phyloP scores from a whole-genome alignment of 2,797 vertebrate species.

The Protonibea diacanthus region DNA sequence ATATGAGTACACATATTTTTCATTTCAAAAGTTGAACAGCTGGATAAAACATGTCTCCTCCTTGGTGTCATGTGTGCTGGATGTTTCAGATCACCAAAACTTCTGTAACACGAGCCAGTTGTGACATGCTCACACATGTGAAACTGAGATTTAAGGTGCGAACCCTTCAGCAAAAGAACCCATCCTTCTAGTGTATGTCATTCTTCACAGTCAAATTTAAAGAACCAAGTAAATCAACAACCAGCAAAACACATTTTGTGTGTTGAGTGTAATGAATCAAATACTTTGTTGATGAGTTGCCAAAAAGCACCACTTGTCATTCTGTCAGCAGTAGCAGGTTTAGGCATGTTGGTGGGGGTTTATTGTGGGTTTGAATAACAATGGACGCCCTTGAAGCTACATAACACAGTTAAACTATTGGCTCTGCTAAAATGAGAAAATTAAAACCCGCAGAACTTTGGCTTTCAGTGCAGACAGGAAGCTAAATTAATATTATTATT shows the following conservation, averaged over 20 bases:
- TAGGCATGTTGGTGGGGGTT: not conserved
- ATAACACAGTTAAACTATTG: slow-evolving; percentile 9
- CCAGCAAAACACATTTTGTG: not conserved
- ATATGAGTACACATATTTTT: not conserved
- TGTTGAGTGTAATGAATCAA: no score
- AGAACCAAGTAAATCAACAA: not conserved
- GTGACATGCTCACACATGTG: not conserved
- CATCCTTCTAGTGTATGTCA: not conserved
- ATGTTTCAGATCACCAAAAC: not conserved
- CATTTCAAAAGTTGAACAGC: not conserved
- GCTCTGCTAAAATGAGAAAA: not conserved
- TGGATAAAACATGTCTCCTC: not conserved
- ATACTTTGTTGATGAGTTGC: not conserved
- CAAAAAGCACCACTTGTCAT: not conserved
- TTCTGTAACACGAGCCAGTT: not conserved
- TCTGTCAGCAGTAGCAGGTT: not conserved
- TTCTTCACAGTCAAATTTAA: not conserved
- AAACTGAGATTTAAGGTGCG: not conserved
- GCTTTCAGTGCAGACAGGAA: slow-evolving; percentile 2
- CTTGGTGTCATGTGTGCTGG: not conserved
- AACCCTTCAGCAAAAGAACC: no score
- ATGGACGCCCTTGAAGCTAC: not conserved
- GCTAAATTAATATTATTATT: not conserved
- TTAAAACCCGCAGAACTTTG: not conserved
- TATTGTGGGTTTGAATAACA: not conserved